phyloP scores from a whole-genome alignment of 2,888 invertebrate genomes.

The Lissocephala sabroskyi region DNA sequence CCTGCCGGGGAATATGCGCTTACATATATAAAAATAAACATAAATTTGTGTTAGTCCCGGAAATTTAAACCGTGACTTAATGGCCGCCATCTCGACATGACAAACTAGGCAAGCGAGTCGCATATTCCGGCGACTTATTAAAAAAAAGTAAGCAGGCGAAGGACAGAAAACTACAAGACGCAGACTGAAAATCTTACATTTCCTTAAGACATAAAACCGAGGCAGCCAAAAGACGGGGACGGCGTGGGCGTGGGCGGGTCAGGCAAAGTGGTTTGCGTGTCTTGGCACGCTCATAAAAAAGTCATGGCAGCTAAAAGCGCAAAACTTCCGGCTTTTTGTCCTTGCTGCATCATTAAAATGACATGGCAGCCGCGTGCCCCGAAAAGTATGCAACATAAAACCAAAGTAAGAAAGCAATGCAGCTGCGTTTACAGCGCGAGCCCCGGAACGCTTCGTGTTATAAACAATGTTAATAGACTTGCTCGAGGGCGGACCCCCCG shows the following conservation, averaged over 20 bases:
- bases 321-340: constrained; percentile 54
- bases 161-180: constrained; percentile 7
- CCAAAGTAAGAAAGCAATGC: constrained; percentile 18
- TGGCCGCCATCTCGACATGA: constrained; percentile 10
- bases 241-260: no score
- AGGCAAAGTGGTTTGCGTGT: constrained; percentile 20
- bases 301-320: constrained; percentile 55
- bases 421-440: constrained; percentile 24
- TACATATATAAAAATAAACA: constrained; percentile 37
- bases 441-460: constrained; percentile 24
- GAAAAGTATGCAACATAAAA: constrained; percentile 35
- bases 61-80: constrained; percentile 48
- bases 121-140: constrained; percentile 27
- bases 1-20: constrained; percentile 2
- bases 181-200: constrained; percentile 40
- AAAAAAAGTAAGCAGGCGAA: constrained; percentile 17
- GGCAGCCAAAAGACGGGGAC: constrained; percentile 17
- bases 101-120: background rate
- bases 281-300: constrained; percentile 39
- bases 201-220: constrained; percentile 53
- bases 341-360: constrained; percentile 52
- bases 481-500: constrained; percentile 38
- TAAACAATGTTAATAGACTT: constrained; percentile 65
- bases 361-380: constrained; percentile 32
- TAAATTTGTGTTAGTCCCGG: constrained; percentile 52